Evolutionary conservation across 2,113 vertebrate species (phyloP).

Genomic region (Pseudorhombus dupliciocellatus): DNA sequence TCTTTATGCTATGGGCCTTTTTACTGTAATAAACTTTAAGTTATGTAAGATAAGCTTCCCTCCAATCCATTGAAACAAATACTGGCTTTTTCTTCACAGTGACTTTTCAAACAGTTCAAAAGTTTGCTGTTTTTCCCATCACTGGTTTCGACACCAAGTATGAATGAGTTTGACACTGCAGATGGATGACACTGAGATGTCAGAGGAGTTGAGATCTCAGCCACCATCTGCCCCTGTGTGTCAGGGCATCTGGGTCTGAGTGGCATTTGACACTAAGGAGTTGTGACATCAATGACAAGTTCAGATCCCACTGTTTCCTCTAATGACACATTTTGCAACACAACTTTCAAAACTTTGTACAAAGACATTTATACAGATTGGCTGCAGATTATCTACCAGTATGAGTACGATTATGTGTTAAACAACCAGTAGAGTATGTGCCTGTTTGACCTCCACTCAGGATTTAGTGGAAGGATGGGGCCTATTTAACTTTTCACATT

Average conservation of each 20-base stretch:
- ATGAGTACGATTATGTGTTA: not conserved
- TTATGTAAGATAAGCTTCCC: too few species aligned
- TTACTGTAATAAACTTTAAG: too few species aligned
- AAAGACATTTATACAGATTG: not conserved
- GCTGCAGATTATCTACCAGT: not conserved
- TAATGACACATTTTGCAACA: not conserved
- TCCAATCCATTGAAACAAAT: too few species aligned
- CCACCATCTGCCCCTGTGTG: constrained; percentile 67
- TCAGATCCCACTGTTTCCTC: too few species aligned
- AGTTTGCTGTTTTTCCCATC: constrained; percentile 14
- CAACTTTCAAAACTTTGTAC: not conserved
- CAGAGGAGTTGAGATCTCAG: constrained; percentile 60
- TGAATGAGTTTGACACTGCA: constrained; percentile 57
- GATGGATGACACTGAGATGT: constrained; percentile 62
- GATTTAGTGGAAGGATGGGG: too few species aligned
- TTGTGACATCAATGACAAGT: too few species aligned
- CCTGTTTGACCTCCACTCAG: too few species aligned
- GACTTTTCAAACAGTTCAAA: not conserved
- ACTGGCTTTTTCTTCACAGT: too few species aligned
- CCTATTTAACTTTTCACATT: too few species aligned
- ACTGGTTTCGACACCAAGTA: constrained; percentile 16
- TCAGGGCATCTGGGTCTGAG: constrained; percentile 55
- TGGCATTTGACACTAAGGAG: constrained; percentile 47
- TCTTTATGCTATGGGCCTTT: not conserved
- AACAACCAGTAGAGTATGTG: not conserved